A percentile compares a stretch with the other conserved stretches of the same genome.
Conservation (phyloP, 2,888 invertebrate species). For the Mechanitis messenoides region DNA sequence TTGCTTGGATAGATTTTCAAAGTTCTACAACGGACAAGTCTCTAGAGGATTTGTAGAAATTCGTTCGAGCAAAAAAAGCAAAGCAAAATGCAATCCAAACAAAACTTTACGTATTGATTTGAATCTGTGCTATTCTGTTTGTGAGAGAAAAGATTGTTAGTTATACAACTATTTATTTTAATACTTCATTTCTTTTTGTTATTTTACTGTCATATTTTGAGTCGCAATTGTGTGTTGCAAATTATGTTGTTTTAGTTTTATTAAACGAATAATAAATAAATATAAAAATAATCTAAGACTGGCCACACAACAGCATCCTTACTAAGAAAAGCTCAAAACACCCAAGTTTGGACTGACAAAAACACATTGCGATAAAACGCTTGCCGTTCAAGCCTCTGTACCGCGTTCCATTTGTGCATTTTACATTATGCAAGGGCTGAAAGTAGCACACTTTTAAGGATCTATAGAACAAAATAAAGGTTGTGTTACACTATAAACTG, state of each 20-base stretch:
- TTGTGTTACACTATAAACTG: slow-evolving; percentile 38
- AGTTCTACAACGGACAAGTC: slow-evolving; percentile 10
- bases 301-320: neutral
- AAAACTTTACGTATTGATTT: slow-evolving; percentile 13
- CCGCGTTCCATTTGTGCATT: slow-evolving; percentile 25
- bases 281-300: neutral
- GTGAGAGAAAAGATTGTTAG: slow-evolving; percentile 1
- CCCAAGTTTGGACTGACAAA: slow-evolving; percentile 9
- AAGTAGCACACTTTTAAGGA: slow-evolving; percentile 29
- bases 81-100: slow-evolving; percentile 14
- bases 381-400: slow-evolving; percentile 20
- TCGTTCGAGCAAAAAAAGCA: slow-evolving; percentile 14
- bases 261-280: neutral
- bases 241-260: too few species aligned
- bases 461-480: slow-evolving; percentile 44
- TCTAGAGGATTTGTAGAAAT: slow-evolving; percentile 21
- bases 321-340: neutral
- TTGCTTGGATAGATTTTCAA: slow-evolving; percentile 20
- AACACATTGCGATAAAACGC: slow-evolving; percentile 19
- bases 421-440: slow-evolving; percentile 25
- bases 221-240: too few species aligned
- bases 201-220: too few species aligned
- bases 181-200: too few species aligned
- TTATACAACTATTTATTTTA: neutral
- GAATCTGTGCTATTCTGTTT: slow-evolving; percentile 8